Conservation (phyloP, 2,888 invertebrate species). For the Cordilura impudica region DNA sequence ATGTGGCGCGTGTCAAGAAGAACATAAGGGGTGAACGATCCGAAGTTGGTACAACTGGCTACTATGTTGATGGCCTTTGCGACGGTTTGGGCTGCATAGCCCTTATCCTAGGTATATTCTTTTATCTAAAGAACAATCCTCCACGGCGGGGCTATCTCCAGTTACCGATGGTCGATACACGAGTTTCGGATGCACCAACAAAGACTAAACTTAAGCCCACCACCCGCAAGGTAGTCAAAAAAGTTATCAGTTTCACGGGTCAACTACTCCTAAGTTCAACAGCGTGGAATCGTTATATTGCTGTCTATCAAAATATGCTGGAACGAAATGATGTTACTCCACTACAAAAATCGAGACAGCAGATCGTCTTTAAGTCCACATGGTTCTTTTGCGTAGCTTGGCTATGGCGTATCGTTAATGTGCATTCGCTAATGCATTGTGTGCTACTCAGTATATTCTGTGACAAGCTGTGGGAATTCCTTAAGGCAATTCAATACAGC, state of each 20-base stretch:
- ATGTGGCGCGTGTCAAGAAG: slow-evolving; percentile 87
- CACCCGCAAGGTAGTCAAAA: slow-evolving; percentile 83
- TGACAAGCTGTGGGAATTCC: slow-evolving; percentile 89
- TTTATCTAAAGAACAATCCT: slow-evolving; percentile 85
- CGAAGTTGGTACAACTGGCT: slow-evolving; percentile 89
- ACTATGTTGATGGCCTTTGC: slow-evolving; percentile 89
- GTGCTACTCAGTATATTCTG: slow-evolving; percentile 88
- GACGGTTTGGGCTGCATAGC: slow-evolving; percentile 88
- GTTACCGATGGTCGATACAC: slow-evolving; percentile 78
- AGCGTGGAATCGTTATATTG: slow-evolving; percentile 91
- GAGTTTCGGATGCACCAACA: slow-evolving; percentile 78
- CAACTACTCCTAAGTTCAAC: slow-evolving; percentile 87
- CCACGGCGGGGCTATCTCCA: slow-evolving; percentile 86
- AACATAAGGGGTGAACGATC: slow-evolving; percentile 87
- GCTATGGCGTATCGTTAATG: slow-evolving; percentile 88
- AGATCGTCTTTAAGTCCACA: slow-evolving; percentile 83
- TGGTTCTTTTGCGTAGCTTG: slow-evolving; percentile 86
- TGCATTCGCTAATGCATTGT: slow-evolving; percentile 87
- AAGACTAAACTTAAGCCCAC: slow-evolving; percentile 84
- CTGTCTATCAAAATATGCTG: slow-evolving; percentile 86
- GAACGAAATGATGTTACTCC: slow-evolving; percentile 82
- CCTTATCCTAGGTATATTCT: slow-evolving; percentile 84
- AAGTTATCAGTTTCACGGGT: slow-evolving; percentile 83
- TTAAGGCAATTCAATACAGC: slow-evolving; percentile 84
- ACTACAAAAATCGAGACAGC: slow-evolving; percentile 80